These are phyloP conservation scores for Aegypius monachus DNA, from an alignment of 2,113 vertebrate species.

Conservation along the genomic window DNA sequence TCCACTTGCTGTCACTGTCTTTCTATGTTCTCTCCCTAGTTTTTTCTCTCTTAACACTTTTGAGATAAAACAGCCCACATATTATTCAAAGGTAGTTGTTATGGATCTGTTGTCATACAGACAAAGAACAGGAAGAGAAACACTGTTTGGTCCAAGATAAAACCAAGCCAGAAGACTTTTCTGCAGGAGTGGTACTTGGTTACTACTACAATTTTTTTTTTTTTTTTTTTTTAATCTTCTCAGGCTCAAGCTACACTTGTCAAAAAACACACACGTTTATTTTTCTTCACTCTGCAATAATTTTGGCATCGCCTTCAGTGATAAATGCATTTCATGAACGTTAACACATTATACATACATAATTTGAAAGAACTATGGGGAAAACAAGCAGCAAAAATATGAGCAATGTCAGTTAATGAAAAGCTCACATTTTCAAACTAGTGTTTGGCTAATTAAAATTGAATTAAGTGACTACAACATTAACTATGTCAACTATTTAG, in stretches of 20 bases:
- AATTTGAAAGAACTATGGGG: slow-evolving; percentile 52
- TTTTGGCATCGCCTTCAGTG: slow-evolving; percentile 18
- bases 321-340: neutral
- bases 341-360: slow-evolving; percentile 30
- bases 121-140: neutral
- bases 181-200: neutral
- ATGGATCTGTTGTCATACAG: neutral
- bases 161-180: neutral
- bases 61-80: neutral
- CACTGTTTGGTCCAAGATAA: neutral
- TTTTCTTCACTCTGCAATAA: slow-evolving; percentile 1
- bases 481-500: slow-evolving; percentile 75
- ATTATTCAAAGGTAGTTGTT: neutral
- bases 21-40: neutral
- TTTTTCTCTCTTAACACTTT: neutral
- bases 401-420: slow-evolving; percentile 61
- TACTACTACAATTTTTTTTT: neutral
- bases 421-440: slow-evolving; percentile 71
- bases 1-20: neutral
- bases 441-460: slow-evolving; percentile 76
- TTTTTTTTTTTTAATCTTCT: neutral
- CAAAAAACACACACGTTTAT: neutral
- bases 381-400: slow-evolving; percentile 63
- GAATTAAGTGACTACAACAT: slow-evolving; percentile 75
- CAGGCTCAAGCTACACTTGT: neutral